Percentiles rank a stretch among this genome's conserved stretches.
These are phyloP conservation scores for Heliothis peltigera DNA, from an alignment of 2,888 invertebrate genomes.

Conservation along the genomic window DNA sequence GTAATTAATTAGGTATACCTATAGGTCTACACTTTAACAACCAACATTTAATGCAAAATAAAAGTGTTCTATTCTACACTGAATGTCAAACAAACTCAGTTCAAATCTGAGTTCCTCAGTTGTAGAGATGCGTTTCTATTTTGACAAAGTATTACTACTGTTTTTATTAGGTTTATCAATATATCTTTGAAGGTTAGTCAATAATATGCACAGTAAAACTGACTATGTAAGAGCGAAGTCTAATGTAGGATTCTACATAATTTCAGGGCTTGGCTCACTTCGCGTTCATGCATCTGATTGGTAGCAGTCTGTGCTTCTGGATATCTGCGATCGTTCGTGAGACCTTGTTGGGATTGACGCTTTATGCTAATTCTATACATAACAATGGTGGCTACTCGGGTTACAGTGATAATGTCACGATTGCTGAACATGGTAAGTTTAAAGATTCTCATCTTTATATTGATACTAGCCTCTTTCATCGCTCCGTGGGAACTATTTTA, in stretches of 20 bases:
- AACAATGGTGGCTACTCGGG: conserved; percentile 62
- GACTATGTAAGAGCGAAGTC: background rate
- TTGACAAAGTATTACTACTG: too few relatives aligned
- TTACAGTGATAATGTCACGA: conserved; percentile 4
- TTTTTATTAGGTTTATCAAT: too few relatives aligned
- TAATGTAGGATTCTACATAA: background rate
- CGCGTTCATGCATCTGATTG: conserved; percentile 94
- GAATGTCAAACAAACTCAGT: too few relatives aligned
- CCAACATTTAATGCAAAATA: too few relatives aligned
- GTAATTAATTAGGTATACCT: background rate
- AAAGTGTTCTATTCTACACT: too few relatives aligned
- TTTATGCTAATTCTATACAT: conserved; percentile 80
- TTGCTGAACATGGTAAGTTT: conserved; percentile 39
- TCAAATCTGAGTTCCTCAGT: too few relatives aligned
- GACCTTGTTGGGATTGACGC: conserved; percentile 91
- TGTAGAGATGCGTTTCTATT: too few relatives aligned
- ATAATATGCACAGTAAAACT: background rate
- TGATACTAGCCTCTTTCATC: too few relatives aligned
- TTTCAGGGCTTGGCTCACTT: conserved; percentile 91
- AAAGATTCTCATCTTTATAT: too few relatives aligned
- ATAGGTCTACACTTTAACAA: too few relatives aligned
- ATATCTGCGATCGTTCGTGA: conserved; percentile 94
- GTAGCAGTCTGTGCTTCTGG: conserved; percentile 95
- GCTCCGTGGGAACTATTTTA: too few relatives aligned
- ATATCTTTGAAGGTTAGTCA: too few relatives aligned